Percentiles rank a stretch among this genome's conserved stretches.
These are phyloP conservation scores for Cataglyphis livida DNA, from an alignment of 2,888 invertebrate genomes.

Conservation along the genomic window DNA sequence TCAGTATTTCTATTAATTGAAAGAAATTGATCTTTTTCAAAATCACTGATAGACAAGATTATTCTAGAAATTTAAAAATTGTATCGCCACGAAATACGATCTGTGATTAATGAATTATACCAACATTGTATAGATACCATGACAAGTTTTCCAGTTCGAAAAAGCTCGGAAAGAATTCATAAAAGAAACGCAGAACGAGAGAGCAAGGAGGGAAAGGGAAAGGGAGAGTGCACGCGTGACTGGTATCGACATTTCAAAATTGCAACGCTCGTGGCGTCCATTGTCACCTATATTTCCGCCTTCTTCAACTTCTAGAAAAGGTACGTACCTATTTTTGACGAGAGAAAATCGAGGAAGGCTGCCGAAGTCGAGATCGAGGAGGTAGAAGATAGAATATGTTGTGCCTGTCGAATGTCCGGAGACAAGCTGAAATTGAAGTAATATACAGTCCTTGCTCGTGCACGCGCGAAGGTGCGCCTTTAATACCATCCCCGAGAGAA, in stretches of 20 bases:
- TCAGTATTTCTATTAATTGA: neutral
- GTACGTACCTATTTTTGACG: slow-evolving; percentile 65
- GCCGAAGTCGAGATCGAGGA: slow-evolving; percentile 48
- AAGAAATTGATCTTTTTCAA: neutral
- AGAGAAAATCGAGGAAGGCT: slow-evolving; percentile 66
- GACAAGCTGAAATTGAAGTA: slow-evolving; percentile 63
- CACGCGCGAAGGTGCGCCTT: slow-evolving; percentile 43
- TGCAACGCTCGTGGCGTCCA: slow-evolving; percentile 80
- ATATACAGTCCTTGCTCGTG: slow-evolving; percentile 45
- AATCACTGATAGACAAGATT: neutral
- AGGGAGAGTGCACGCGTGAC: slow-evolving; percentile 62
- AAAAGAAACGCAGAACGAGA: slow-evolving; percentile 10
- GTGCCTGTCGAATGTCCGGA: slow-evolving; percentile 56
- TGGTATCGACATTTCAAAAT: slow-evolving; percentile 84
- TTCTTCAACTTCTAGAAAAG: slow-evolving; percentile 38
- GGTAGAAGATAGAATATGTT: slow-evolving; percentile 44
- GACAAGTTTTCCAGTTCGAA: slow-evolving; percentile 47
- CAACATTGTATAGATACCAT: slow-evolving; percentile 54
- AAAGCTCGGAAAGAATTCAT: slow-evolving; percentile 31
- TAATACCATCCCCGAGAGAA: slow-evolving; percentile 40
- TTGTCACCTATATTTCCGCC: slow-evolving; percentile 77
- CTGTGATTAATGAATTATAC: slow-evolving; percentile 58
- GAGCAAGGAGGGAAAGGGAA: neutral
- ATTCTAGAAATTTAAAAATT: neutral
- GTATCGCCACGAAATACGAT: neutral